These are phyloP conservation scores for Leptoteleia sp. DNA, from an alignment of 1,140 invertebrate species.

Conservation along the genomic window DNA sequence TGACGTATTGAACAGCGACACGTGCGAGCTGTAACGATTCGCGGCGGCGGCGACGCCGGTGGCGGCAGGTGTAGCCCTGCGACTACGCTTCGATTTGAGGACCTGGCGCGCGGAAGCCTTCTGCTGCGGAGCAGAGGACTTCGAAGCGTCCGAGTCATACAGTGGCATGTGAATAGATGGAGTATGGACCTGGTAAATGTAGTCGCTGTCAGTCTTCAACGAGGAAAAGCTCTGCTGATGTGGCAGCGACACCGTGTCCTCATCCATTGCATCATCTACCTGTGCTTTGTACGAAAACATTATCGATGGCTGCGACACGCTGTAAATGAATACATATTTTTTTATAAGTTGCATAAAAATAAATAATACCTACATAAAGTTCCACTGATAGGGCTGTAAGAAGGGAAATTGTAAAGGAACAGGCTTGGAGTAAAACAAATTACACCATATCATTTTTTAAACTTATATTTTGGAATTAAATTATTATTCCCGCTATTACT, in stretches of 20 bases:
- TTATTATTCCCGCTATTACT: too few species aligned
- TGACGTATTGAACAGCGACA: too few species aligned
- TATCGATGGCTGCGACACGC: slow-evolving; percentile 88
- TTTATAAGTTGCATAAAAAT: too few species aligned
- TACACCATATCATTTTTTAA: too few species aligned
- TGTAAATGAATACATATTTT: slow-evolving; percentile 80
- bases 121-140: slow-evolving; percentile 69
- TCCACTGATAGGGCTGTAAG: too few species aligned
- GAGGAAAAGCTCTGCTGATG: slow-evolving; percentile 89
- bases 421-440: too few species aligned
- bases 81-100: slow-evolving; percentile 62
- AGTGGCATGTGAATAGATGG: slow-evolving; percentile 79
- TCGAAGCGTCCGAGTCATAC: slow-evolving; percentile 73
- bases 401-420: too few species aligned
- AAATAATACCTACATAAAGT: too few species aligned
- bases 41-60: too few species aligned
- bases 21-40: too few species aligned
- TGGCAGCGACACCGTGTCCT: slow-evolving; percentile 89
- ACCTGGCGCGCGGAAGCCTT: slow-evolving; percentile 71
- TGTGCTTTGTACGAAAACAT: slow-evolving; percentile 92
- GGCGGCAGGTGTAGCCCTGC: too few species aligned
- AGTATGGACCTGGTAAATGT: slow-evolving; percentile 87
- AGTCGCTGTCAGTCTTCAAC: slow-evolving; percentile 89
- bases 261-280: slow-evolving; percentile 88
- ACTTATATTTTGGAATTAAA: too few species aligned